These are phyloP conservation scores for Molanna angustata DNA, from an alignment of 2,888 invertebrate species.

Conservation along the genomic window DNA sequence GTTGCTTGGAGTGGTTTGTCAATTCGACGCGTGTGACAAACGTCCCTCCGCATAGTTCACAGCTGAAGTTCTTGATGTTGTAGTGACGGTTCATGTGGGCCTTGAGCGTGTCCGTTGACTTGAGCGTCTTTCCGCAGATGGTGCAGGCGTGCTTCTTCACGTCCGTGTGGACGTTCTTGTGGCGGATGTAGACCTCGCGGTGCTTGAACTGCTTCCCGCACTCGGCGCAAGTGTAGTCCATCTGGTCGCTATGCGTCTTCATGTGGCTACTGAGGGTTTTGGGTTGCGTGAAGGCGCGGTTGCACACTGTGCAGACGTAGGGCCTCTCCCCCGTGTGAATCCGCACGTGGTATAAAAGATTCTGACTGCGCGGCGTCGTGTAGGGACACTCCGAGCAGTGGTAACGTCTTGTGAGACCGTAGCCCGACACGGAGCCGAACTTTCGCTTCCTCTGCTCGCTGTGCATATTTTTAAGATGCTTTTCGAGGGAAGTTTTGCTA, in stretches of 20 bases:
- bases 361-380: constrained; percentile 49
- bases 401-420: constrained; percentile 43
- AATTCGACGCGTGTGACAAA: constrained; percentile 51
- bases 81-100: constrained; percentile 48
- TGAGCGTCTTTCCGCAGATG: constrained; percentile 46
- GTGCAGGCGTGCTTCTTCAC: constrained; percentile 41
- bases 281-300: constrained; percentile 48
- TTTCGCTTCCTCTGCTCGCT: constrained; percentile 2
- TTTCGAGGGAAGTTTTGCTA: neutral
- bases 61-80: constrained; percentile 48
- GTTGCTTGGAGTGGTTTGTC: constrained; percentile 46
- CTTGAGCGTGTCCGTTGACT: constrained; percentile 45
- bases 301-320: constrained; percentile 46
- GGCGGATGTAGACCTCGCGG: constrained; percentile 46
- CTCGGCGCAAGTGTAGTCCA: constrained; percentile 45
- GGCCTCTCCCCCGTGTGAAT: constrained; percentile 50
- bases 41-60: constrained; percentile 50
- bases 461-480: neutral
- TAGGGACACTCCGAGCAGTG: constrained; percentile 49
- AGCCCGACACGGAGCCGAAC: constrained; percentile 38
- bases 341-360: constrained; percentile 48
- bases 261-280: constrained; percentile 47
- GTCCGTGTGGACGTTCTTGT: constrained; percentile 44
- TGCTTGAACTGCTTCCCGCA: constrained; percentile 55
- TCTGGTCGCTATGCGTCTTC: constrained; percentile 45